Evolutionary conservation across 2,797 vertebrate species (phyloP), one percentile per base, ranked within the genome.

Genomic region (Thripadectes ignobilis): DNA sequence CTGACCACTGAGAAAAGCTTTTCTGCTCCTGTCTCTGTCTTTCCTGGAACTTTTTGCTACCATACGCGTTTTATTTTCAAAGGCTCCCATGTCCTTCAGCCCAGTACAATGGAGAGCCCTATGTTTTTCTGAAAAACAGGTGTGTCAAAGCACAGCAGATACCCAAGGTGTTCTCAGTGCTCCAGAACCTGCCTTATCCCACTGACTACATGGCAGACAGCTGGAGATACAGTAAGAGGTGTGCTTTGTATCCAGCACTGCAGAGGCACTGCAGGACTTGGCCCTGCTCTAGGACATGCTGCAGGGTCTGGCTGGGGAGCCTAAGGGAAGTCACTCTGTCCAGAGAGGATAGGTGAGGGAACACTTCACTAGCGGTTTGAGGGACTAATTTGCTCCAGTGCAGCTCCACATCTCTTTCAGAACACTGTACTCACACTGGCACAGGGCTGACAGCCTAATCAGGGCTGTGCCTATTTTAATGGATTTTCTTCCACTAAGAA

Each of bases 391-490:
- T 91, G 16, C 59, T 63, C 51, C 30, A 7, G 43, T 11, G 41
- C 29, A 80, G 68, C 30, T 91, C 58, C 39, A 55, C 27, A 12
- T 23, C 74, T 63, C 48, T 63, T 63, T 74, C 67, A 38, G 51
- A 41, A 26, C 0, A 1, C 52, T 52, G 26, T 15, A 30, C 39
- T 89, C 48, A 38, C 63, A 29, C 46, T 68, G 57, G 45, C 69
- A 62, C 34, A 18, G 54, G 46, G 18, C 79, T 80, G 65, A 32
- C 48, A 76, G 49, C 65, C 58, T 62, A 26, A 19, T 67, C 61
- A 88, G 75, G 65, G 65, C 57, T 57, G 45, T 55, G 85, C 48
- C 73, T 93, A 46, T 71, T 88, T 88, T 57, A 80, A 80, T 68
- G 41, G 71, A 55, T 81, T 93, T 93, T 83, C 39, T 90, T 83